A percentile compares a stretch with the other conserved stretches of the same genome.
These are phyloP conservation scores for Batillaria attramentaria DNA, from an alignment of 1,140 invertebrate genomes.

Conservation along the genomic window DNA sequence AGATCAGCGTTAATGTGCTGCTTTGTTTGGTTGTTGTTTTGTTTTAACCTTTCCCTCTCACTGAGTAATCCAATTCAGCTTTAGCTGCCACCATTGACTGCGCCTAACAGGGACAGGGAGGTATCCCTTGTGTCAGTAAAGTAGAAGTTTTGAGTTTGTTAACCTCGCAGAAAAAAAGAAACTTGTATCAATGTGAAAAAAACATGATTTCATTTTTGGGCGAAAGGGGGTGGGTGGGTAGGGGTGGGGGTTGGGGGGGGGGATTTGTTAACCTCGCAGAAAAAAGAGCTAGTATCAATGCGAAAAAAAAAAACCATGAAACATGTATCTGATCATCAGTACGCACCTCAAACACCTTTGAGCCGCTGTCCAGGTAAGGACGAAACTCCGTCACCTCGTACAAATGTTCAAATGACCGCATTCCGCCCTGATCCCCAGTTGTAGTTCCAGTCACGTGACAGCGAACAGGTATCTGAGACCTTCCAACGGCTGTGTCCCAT, in stretches of 20 bases:
- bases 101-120: no score
- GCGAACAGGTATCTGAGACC: conserved; percentile 40
- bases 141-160: no score
- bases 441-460: conserved; percentile 45
- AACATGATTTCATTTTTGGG: not conserved
- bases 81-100: not conserved
- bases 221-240: not conserved
- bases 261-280: no score
- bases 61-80: not conserved
- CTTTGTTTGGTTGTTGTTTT: no score
- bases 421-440: not conserved
- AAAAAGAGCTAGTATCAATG: no score
- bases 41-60: not conserved
- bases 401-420: conserved; percentile 48
- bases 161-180: not conserved
- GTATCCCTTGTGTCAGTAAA: no score
- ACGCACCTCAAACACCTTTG: conserved; percentile 32
- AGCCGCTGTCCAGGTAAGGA: conserved; percentile 21
- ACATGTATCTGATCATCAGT: no score
- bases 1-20: no score
- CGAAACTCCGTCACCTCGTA: conserved; percentile 56
- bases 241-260: not conserved
- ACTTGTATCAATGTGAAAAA: not conserved
- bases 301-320: no score
- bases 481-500: conserved; percentile 49